Evolutionary conservation across 2,113 vertebrate genomes (phyloP), one percentile per base, ranked within the genome.

Genomic region (Thymallus thymallus): DNA sequence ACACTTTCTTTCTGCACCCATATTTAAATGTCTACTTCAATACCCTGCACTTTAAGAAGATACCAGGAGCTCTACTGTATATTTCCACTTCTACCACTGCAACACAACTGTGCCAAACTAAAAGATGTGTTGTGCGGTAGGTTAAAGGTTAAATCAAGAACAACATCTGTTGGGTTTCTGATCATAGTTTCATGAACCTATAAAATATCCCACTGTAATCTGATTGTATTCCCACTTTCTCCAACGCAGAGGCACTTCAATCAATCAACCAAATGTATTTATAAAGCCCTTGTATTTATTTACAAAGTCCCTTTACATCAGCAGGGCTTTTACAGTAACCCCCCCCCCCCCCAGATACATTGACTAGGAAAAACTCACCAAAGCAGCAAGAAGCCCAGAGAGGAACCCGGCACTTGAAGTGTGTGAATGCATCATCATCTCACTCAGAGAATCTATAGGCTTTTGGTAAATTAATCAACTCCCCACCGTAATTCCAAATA

Each of bases 381-480:
- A 4, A 18, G 48, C 5, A 4, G 16, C 14, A 51, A 16, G 12
- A 51, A 18, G 4, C 12, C 48, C 5, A 18, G 48, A 51, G 4
- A 51, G 48, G 48, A 51, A 16, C 48, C 16, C 3, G 16, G 18
- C 46, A 32, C 68, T 69, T 46, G n/a, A 69, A 68, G 63, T 67
- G 16, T 73, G 24, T 24, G 73, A 16, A 51, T 16, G 16, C 46
- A 84, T 75, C 66, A 73, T 64, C 69, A 68, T 55, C 71, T 73
- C 66, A 61, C 64, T 66, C 26, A 87, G 74, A 76, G 72, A 77
- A 77, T 82, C 87, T 82, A 51, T 83, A 90, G 89, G 88, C 92
- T 91, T 90, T 92, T 87, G 88, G 91, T 88, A 95, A 95, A 94
- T 94, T 93, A 95, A 94, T 91, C 92, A 92, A 91, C 91, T 93